A percentile compares a stretch with the other conserved stretches of the same genome.
Evolutionary conservation across 2,797 vertebrate genomes (phyloP).

Genomic region (Myotis vivesi): DNA sequence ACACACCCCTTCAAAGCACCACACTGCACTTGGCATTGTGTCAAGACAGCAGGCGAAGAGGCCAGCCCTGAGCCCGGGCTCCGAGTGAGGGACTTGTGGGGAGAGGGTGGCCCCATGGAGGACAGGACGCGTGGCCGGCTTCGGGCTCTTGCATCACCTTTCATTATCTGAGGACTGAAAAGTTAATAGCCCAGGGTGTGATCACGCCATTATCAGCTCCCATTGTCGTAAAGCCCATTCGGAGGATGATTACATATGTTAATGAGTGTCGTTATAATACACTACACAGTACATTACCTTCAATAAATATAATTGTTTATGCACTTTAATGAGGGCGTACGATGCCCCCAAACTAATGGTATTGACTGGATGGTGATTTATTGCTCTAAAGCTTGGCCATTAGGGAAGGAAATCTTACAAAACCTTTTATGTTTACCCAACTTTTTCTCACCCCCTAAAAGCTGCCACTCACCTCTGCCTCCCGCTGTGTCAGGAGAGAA

Average conservation of each 20-base stretch:
- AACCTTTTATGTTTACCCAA: slow-evolving; percentile 85
- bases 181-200: slow-evolving; percentile 91
- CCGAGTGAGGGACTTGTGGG: slow-evolving; percentile 76
- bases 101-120: slow-evolving; percentile 78
- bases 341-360: slow-evolving; percentile 95
- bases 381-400: slow-evolving; percentile 87
- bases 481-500: slow-evolving; percentile 81
- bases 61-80: slow-evolving; percentile 71
- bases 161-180: slow-evolving; percentile 89
- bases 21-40: slow-evolving; percentile 78
- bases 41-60: slow-evolving; percentile 80
- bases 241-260: slow-evolving; percentile 91
- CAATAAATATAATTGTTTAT: slow-evolving; percentile 95
- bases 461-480: slow-evolving; percentile 84
- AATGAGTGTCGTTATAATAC: slow-evolving; percentile 96
- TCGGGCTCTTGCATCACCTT: slow-evolving; percentile 86
- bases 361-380: slow-evolving; percentile 93
- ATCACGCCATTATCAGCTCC: slow-evolving; percentile 89
- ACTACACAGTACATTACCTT: slow-evolving; percentile 95
- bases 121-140: slow-evolving; percentile 78
- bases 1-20: slow-evolving; percentile 62
- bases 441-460: slow-evolving; percentile 80
- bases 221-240: slow-evolving; percentile 89
- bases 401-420: slow-evolving; percentile 84
- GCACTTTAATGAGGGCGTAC: slow-evolving; percentile 94